Evolutionary conservation across 1,140 invertebrate species (phyloP), one percentile per base, ranked within the genome.

Genomic region (Triops longicaudatus): DNA sequence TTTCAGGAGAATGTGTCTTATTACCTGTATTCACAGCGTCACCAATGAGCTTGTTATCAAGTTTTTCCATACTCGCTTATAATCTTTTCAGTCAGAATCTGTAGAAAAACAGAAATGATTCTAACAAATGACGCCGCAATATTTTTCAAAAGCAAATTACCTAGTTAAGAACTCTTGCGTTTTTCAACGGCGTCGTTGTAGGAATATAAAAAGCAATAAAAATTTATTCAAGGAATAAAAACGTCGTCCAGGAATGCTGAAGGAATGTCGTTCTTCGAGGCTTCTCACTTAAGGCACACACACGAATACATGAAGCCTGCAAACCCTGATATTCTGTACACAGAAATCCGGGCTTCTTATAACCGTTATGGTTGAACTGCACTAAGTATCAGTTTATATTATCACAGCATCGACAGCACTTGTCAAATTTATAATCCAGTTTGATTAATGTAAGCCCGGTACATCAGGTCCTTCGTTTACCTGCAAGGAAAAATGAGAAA

Each of bases 241-340:
- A 6, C 14, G 50, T n/a, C 17, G 6, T 63, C 50, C 50, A 22
- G 50, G 50, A 63, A 63, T 63, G 22, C 22, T 22, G 50, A n/a
- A 10, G 50, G 50, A 63, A 63, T 63, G 50, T 37, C 7, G 10
- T 63, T 63, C n/a, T 22, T n/a, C 10, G 17, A 63, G 50, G 50
- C 50, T 63, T 63, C 22, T 22, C 50, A 63, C 31, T 37, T 63
- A 63, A 63, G 50, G 50, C 50, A 63, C 50, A 63, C 50, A 63
- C 50, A 63, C 17, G 31, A 37, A 37, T 37, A 37, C 7, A 37
- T 7, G 7, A 37, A 37, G 2, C 7, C 31, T 37, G 7, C 31
- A 37, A n/a, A 37, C 31, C 2, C 31, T 7, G 31, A 37, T 37
- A 37, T 37, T 37, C 31, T 37, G 31, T 37, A 37, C 31, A 37